Conservation (phyloP, 2,888 invertebrate species). For the Drosophila quinaria region DNA sequence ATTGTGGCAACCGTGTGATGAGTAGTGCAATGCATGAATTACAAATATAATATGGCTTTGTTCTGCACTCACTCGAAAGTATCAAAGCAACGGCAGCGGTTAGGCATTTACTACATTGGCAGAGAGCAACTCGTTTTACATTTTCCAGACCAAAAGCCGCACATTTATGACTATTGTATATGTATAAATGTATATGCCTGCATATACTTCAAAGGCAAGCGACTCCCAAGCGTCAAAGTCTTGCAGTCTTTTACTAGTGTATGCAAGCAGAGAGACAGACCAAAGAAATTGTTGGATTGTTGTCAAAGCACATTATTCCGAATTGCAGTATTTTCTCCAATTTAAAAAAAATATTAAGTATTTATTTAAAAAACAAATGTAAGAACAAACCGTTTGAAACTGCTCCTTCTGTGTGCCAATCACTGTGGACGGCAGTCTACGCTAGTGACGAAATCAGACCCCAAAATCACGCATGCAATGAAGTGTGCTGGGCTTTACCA, state of each 20-base stretch:
- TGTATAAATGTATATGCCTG: no score
- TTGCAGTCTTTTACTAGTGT: conserved; percentile 55
- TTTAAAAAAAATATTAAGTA: neutral
- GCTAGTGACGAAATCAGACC: no score
- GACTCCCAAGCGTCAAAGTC: conserved; percentile 42
- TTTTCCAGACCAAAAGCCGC: conserved; percentile 52
- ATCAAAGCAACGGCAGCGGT: conserved; percentile 37
- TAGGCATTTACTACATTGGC: conserved; percentile 28
- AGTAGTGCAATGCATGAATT: conserved; percentile 66
- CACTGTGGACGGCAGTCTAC: no score
- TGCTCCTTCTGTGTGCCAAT: no score
- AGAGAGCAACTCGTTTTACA: conserved; percentile 19
- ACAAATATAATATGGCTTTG: conserved; percentile 44
- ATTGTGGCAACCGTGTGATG: no score
- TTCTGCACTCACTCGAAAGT: conserved; percentile 54
- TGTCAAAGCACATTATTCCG: neutral
- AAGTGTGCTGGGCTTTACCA: no score
- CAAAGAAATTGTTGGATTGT: conserved; percentile 37
- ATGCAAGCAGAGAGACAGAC: conserved; percentile 52
- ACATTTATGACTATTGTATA: conserved; percentile 77
- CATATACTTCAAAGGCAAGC: conserved; percentile 56
- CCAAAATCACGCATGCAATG: no score
- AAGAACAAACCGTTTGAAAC: no score
- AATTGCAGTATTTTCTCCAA: neutral
- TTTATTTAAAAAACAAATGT: no score